Evolutionary conservation across 2,888 invertebrate genomes (phyloP).

Genomic region (Tethea ocularis): DNA sequence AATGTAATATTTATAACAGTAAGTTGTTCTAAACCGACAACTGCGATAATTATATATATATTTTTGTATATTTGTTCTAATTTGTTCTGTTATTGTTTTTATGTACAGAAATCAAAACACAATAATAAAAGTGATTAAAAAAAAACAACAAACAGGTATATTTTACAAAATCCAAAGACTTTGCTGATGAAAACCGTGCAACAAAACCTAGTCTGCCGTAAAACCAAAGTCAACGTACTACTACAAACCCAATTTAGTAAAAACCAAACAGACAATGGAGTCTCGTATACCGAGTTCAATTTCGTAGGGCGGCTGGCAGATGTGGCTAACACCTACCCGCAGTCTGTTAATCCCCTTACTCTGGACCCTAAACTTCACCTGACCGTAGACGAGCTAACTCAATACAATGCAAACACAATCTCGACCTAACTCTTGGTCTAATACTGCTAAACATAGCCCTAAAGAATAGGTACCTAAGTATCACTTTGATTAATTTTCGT

Average conservation of each 20-base stretch:
- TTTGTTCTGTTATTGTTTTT: no score
- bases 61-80: no score
- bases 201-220: background rate
- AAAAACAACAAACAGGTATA: no score
- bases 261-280: background rate
- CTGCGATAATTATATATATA: no score
- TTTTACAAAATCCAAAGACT: background rate
- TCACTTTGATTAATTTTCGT: background rate
- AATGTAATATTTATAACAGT: no score
- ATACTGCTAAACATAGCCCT: background rate
- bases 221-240: background rate
- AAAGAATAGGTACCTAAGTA: background rate
- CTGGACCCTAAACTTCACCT: slow-evolving; percentile 63
- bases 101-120: no score
- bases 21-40: no score
- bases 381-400: slow-evolving; percentile 63
- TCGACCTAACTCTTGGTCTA: background rate
- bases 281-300: background rate
- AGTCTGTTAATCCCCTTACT: slow-evolving; percentile 56
- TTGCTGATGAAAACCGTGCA: background rate
- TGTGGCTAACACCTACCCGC: slow-evolving; percentile 54
- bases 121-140: no score
- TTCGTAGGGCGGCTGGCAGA: slow-evolving; percentile 18
- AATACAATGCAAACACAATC: slow-evolving; percentile 38
- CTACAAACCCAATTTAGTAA: background rate